phyloP scores from a whole-genome alignment of 2,113 vertebrate species.

The Sylvilagus bachmani region DNA sequence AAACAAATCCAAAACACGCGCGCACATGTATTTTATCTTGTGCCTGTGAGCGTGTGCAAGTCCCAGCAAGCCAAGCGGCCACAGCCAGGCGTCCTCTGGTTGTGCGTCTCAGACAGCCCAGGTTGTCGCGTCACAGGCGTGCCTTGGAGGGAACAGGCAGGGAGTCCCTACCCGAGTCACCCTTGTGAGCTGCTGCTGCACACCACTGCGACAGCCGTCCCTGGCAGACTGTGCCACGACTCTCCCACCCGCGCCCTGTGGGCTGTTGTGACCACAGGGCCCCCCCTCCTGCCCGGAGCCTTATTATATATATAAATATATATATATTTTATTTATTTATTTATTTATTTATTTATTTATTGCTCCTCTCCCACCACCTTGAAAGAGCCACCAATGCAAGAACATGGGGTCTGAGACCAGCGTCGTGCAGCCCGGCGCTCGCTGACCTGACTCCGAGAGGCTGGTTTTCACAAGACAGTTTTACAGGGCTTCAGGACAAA shows the following conservation, averaged over 20 bases:
- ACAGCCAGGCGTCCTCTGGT: slow-evolving; percentile 48
- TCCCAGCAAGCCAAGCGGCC: slow-evolving; percentile 57
- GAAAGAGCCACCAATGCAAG: not conserved
- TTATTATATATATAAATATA: not conserved
- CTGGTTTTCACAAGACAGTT: not conserved
- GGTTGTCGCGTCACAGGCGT: slow-evolving; percentile 71
- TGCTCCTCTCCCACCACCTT: not conserved
- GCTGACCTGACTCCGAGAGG: not conserved
- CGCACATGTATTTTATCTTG: slow-evolving; percentile 75
- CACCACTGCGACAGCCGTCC: not conserved
- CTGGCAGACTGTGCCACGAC: not conserved
- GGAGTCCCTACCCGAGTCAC: slow-evolving; percentile 27
- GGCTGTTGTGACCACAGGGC: not conserved
- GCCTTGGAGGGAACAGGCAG: slow-evolving; percentile 1
- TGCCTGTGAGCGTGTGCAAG: slow-evolving; percentile 69
- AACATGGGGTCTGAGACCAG: fast-evolving
- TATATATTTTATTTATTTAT: too few species aligned
- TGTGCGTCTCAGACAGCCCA: not conserved
- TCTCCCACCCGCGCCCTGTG: too few species aligned
- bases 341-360: too few species aligned
- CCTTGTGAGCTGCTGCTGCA: slow-evolving; percentile 34
- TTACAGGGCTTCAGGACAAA: not conserved
- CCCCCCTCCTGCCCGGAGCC: not conserved
- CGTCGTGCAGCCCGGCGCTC: fast-evolving
- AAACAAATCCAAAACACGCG: slow-evolving; percentile 81